Evolutionary conservation across 2,113 vertebrate genomes (phyloP), one percentile per base, ranked within the genome.

Genomic region (Sebastes fasciatus): DNA sequence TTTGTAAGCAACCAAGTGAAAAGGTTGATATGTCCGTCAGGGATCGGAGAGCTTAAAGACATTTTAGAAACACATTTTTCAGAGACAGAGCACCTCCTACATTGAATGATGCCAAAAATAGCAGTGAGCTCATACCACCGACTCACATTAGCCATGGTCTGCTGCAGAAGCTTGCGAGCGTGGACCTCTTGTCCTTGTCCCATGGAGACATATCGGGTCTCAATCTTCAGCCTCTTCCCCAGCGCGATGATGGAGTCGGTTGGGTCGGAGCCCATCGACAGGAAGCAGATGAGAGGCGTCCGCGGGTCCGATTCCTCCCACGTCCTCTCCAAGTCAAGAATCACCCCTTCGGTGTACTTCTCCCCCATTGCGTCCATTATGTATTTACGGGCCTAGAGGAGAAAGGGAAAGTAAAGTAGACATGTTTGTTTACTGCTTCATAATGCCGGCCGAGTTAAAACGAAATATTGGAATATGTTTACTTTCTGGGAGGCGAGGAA

Each of bases 191-290:
- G 98, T 2, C 98, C 98, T 81, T 99, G 98, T 55, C 98, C 98
- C 98, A 99, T 98, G n/a, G 98, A 99, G 70, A 99, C 96, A 11
- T 94, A 98, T 68, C 92, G 95, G 0, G 97, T 98, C 82, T 99
- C 97, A 64, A 89, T 95, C 88, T 97, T 98, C 42, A 96, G 89
- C 80, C 92, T 96, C 94, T 97, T 99, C 8, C 97, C 98, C 90
- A 99, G 86, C 26, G 97, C 96, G 10, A 96, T 98, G 82, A 99
- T 98, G 26, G 97, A 96, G 90, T 99, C 97, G 0, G 97, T 99
- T 80, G 98, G 98, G 92, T 99, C 98, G 0, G 98, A 98, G 54
- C 98, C 98, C 97, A 98, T 98, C 19, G 98, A 99, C 80, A 99
- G 93, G 82, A 99, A 97, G 87, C 98, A 98, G 86, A 98, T 96